Percentiles rank a stretch among this genome's conserved stretches.
phyloP scores from a whole-genome alignment of 2,797 vertebrate species.

The Pelodytes ibericus region DNA sequence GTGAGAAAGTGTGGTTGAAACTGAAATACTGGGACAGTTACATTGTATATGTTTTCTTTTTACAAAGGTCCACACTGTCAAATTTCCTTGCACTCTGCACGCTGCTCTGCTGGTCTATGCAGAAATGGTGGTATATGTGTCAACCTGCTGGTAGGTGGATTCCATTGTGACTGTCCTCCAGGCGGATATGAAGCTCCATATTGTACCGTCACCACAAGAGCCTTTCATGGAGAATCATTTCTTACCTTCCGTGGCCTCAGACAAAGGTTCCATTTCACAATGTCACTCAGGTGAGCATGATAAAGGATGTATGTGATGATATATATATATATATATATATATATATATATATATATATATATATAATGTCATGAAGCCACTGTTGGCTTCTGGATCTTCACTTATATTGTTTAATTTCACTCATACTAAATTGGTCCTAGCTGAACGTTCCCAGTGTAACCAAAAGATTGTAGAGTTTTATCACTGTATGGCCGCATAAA shows the following conservation, averaged over 20 bases:
- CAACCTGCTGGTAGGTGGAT: constrained; percentile 91
- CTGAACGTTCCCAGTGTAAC: no score
- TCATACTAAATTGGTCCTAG: no score
- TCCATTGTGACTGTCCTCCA: constrained; percentile 86
- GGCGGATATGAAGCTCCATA: constrained; percentile 90
- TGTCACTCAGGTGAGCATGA: constrained; percentile 87
- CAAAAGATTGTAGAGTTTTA: no score
- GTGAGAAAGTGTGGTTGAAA: no score
- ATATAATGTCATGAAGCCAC: no score
- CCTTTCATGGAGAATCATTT: constrained; percentile 88
- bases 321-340: no score
- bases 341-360: no score
- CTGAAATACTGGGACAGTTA: no score
- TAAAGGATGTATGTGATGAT: no score
- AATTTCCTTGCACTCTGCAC: constrained; percentile 84
- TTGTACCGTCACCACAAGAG: constrained; percentile 90
- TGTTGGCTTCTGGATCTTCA: no score
- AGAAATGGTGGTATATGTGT: constrained; percentile 88
- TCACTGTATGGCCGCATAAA: no score
- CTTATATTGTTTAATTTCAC: no score
- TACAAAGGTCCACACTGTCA: constrained; percentile 84
- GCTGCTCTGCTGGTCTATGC: constrained; percentile 84
- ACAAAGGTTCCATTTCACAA: constrained; percentile 95
- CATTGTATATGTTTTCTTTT: neutral
- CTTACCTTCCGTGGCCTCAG: constrained; percentile 91